Base-by-base conservation (phyloP, 2,113 vertebrate species). In the Chamaea fasciata region DNA sequence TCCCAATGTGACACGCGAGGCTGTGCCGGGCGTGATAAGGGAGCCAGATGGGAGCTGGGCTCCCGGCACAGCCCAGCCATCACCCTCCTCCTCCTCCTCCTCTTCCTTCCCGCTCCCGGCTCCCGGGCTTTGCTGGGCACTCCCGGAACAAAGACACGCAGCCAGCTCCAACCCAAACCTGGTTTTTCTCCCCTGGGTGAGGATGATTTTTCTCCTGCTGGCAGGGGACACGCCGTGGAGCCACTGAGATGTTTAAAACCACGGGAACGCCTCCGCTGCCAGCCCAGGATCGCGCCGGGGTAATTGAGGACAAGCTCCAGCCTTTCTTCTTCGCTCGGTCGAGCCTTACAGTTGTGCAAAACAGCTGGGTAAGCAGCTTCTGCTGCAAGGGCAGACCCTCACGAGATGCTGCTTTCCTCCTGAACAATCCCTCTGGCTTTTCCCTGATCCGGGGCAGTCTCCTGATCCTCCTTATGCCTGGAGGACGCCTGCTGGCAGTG, bases 1-100 rank as follows among this genome's bases (percentile, higher is more conserved):
- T 94, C 93, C 93, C 96, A 94, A 88, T 92, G 94, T 95, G 93
- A 95, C 87, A 95, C 67, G 9, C 7, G 12, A 80, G 94, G 93
- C 95, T 97, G 90, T 87, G 80, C 60, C 0, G 68, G 89, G 6
- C 89, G 78, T 78, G 96, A 96, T 97, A 97, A 97, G 94, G 94
- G 47, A 59, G 77, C 83, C 96, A 95, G 91, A 94, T 94, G 94
- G 95, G 93, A 96, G 74, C 94, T 39, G 68, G 79, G 67, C 87
- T 89, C 79, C 71, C 15, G 1, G 50, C 42, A 28, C 44, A 24
- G 55, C 64, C 15, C 4, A 47, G 41, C 53, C n/a, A 7, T 60
- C 33, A 1, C 9, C 69, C 14, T 83, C 68, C 15, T 1, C 46
- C 65, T 1, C 49, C 62, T 1, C 70, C 37, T 59, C 46, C 2